Conservation (phyloP, 2,888 invertebrate species). For the Pammene aurita region DNA sequence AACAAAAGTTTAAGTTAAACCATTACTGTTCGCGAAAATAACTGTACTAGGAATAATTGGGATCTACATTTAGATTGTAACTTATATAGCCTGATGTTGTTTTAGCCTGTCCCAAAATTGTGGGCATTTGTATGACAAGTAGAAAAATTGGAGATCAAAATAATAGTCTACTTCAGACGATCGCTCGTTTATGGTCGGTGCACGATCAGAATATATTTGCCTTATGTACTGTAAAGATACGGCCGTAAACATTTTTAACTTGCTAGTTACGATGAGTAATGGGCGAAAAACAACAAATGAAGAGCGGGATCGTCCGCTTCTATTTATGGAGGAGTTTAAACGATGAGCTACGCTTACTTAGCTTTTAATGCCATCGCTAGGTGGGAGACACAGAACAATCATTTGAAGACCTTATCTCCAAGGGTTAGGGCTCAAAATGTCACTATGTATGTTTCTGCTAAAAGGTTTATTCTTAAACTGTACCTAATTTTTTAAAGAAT, state of each 20-base stretch:
- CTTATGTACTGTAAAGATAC: constrained; percentile 71
- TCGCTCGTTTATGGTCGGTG: not conserved
- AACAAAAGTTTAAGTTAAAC: too few relatives aligned
- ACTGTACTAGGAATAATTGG: too few relatives aligned
- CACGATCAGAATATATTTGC: constrained; percentile 42
- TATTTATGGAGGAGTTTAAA: constrained; percentile 16
- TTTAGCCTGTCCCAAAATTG: too few relatives aligned
- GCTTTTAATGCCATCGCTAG: not conserved
- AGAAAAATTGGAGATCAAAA: not conserved
- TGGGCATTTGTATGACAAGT: too few relatives aligned
- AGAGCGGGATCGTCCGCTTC: not conserved
- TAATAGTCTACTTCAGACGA: not conserved
- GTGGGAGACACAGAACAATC: not conserved
- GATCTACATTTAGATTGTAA: too few relatives aligned
- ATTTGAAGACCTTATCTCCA: too few relatives aligned
- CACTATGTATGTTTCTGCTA: too few relatives aligned
- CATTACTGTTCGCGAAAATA: too few relatives aligned
- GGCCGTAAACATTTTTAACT: constrained; percentile 48
- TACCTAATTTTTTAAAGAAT: too few relatives aligned
- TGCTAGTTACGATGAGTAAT: constrained; percentile 32
- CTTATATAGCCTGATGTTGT: too few relatives aligned
- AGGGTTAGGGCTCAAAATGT: too few relatives aligned
- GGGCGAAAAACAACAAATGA: constrained; percentile 12
- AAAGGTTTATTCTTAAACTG: too few relatives aligned
- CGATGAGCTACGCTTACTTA: constrained; percentile 7